Evolutionary conservation across 53 echinoderm and acorn worm species (phyloP), one percentile per base, ranked within the genome.

Genomic region (Patiria pectinifera): DNA sequence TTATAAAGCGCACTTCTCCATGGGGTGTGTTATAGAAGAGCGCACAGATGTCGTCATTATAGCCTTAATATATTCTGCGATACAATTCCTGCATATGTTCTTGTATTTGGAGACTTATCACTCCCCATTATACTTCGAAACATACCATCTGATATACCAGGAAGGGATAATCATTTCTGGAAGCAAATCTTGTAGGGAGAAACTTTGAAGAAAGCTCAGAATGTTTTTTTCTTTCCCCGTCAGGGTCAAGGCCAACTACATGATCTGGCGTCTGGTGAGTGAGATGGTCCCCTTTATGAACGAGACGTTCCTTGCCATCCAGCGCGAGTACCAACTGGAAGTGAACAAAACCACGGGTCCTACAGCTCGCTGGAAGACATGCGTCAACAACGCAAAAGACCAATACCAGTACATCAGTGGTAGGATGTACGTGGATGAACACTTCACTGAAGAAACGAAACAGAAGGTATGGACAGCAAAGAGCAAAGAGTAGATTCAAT

Each of bases 371-470:
- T 96, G 95, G 94, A 86, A 95, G 35, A 76, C 83, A 4, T 97
- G 98, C 87, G 93, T 96, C 76, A 89, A 93, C 22, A 48, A 82
- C 8, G 88, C 95, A 24, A 95, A 96, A 23, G 14, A 35, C 21
- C n/a, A 47, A 7, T 92, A 83, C 23, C 43, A 79, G 11, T 97
- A 95, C 76, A 95, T 96, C 10, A 95, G 95, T 4, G 98, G 96
- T 3, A 85, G 96, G 71, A 93, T 97, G 93, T 97, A 96, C 85
- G 95, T 97, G 22, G 90, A 83, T 69, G 93, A 96, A 85, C 93
- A 95, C 44, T 97, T 96, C 82, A 90, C 94, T 3, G 94, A 83
- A 9, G 89, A 89, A 14, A 94, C 95, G 78, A 96, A 96, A 78
- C 89, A 93, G 80, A 97, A 96, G 84, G 98, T 97, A 87, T 15